Base-by-base conservation (phyloP, 1,140 invertebrate species). In the Neuroterus valhalla region DNA sequence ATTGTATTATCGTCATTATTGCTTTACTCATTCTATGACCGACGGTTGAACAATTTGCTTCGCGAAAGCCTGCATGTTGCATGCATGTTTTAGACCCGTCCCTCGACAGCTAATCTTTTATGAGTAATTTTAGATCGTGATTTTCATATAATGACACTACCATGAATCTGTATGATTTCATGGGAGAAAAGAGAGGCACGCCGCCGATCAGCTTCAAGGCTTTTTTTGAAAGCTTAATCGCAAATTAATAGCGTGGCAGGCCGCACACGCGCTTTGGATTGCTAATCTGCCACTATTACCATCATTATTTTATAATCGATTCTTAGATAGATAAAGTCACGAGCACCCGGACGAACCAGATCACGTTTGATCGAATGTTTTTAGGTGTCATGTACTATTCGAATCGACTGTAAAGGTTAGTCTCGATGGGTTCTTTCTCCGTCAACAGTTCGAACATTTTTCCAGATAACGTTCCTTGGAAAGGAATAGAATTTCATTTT, bases 211-310 rank as follows among this genome's bases (percentile, higher is more conserved):
- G 45, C 75, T 68, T 84, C 86, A 86, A 86, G 85, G 85, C 73
- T 85, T 85, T 85, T 85, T 86, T 86, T 71, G 84, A 87, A 87
- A 87, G 85, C 85, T 86, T 75, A 66, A 68, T 48, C 69, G 79
- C 66, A 81, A 85, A 84, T 85, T 83, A 83, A 85, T 85, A 81
- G 80, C 78, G 45, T 26, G 19, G 43, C 45, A 43, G 72, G 50
- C 50, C 68, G 45, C 52, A 26, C 50, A 43, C 50, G 77, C 73
- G 46, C 69, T 38, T 73, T 66, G 75, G 75, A 76, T 81, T 84
- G 82, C 81, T 84, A 79, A 81, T 85, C 75, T 50, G 66, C 73
- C 72, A 78, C 70, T 52, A 50, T 69, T 44, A 68, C 73, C 70
- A 78, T 72, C 50, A 50, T 69, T 44, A 71, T 78, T 71, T n/a